Conservation (phyloP, 2,888 invertebrate species). For the Gymnoscelis rufifasciata region DNA sequence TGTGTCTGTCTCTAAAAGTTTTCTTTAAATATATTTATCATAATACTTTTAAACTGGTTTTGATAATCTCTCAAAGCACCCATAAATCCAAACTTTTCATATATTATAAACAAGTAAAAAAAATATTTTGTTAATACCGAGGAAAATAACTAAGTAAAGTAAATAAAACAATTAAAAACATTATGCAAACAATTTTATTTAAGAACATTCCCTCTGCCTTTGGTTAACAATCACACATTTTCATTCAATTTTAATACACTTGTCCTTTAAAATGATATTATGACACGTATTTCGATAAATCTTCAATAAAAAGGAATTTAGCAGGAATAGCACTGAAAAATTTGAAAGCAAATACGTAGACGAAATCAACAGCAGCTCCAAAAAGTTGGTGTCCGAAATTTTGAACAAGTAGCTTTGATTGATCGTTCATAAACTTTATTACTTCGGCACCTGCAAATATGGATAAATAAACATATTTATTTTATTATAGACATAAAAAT, state of each 20-base stretch:
- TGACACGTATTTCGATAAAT: slow-evolving; percentile 23
- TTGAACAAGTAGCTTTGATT: slow-evolving; percentile 35
- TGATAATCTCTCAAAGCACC: too few species aligned
- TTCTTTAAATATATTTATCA: too few species aligned
- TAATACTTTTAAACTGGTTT: too few species aligned
- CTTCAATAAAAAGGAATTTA: slow-evolving; percentile 28
- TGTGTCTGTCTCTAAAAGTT: too few species aligned
- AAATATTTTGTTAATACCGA: too few species aligned
- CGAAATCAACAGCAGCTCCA: slow-evolving; percentile 31
- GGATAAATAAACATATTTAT: too few species aligned
- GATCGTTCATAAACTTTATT: slow-evolving; percentile 38
- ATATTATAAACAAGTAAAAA: too few species aligned
- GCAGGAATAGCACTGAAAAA: slow-evolving; percentile 27
- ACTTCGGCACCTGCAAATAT: slow-evolving; percentile 42
- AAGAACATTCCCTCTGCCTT: neutral
- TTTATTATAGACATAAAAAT: too few species aligned
- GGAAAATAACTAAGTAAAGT: too few species aligned
- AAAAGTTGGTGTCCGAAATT: slow-evolving; percentile 34
- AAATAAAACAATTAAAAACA: too few species aligned
- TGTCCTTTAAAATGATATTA: neutral
- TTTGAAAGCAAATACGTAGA: slow-evolving; percentile 18
- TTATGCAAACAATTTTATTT: slow-evolving; percentile 2
- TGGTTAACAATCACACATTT: slow-evolving; percentile 4
- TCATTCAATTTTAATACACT: too few species aligned
- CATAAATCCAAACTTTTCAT: too few species aligned